Evolutionary conservation across 2,888 invertebrate species (phyloP).

Genomic region (Lithophane ornitopus): DNA sequence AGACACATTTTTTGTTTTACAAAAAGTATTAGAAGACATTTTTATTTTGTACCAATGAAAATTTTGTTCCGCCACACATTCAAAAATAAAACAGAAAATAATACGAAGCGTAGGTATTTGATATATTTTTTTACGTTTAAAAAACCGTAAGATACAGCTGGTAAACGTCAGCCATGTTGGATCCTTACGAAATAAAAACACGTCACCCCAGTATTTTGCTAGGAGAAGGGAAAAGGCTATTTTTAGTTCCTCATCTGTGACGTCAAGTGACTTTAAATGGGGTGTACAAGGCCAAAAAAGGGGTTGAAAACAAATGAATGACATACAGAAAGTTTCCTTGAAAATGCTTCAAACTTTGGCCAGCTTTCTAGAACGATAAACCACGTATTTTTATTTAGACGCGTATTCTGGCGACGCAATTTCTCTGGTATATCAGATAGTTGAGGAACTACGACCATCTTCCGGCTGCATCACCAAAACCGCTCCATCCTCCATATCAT

Average conservation of each 20-base stretch:
- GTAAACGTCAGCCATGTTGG: constrained; percentile 12
- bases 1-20: constrained; percentile 54
- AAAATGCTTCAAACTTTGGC: neutral
- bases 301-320: neutral
- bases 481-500: too few relatives aligned
- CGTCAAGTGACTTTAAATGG: neutral
- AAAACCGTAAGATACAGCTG: neutral
- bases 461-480: too few relatives aligned
- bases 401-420: neutral
- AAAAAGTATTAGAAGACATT: constrained; percentile 53
- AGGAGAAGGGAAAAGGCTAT: neutral
- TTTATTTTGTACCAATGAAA: constrained; percentile 59
- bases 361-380: neutral
- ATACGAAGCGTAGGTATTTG: neutral
- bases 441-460: too few relatives aligned
- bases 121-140: neutral
- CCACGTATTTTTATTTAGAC: neutral
- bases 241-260: constrained; percentile 4
- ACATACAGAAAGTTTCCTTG: neutral
- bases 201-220: neutral
- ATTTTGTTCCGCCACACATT: neutral
- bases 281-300: neutral
- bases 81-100: neutral
- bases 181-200: constrained; percentile 5
- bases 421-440: neutral